Base-by-base conservation (phyloP, 2,797 vertebrate species). In the Nannoperca australis region DNA sequence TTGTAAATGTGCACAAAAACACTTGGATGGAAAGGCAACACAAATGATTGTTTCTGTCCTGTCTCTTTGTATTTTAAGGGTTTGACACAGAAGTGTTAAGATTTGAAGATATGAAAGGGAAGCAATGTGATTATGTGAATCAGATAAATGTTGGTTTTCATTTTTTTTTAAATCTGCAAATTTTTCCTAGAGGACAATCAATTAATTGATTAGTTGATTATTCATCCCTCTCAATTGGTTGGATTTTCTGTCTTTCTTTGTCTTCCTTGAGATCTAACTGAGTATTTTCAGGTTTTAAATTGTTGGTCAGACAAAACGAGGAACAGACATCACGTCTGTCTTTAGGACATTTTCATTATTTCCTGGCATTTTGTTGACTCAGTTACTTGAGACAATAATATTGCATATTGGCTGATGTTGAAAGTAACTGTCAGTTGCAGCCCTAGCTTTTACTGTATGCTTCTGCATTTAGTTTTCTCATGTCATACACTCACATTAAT, bases 101-200 rank as follows among this genome's bases (percentile, higher is more conserved):
- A 27, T 55, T 45, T 45, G 18, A 56, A 60, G 34, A 68, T 20
- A 44, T 66, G n/a, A 54, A 51, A 27, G 10, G 12, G 47, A 70
- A 70, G 65, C 13, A 5, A 24, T 76, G 27, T 20, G 14, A 45
- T 47, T 40, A 36, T 55, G 40, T 55, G 22, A 73, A 62, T 53
- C 36, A 36, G 36, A 36, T 36, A 8, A 36, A 36, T 36, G 36
- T 36, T 7, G 36, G 36, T 36, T 8, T 36, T 36, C 36, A 36
- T n/a, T n/a, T n/a, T n/a, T n/a, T n/a, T n/a, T n/a, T n/a, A n/a
- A n/a, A n/a, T n/a, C 24, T 27, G 24, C 24, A 1, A 27, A 27
- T 42, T 59, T 78, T 67, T 69, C 1, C 42, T n/a, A 24, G 2
- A 13, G 38, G 30, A n/a, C 34, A 32, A 45, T 53, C 42, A 40